phyloP scores from a whole-genome alignment of 2,888 invertebrate species.

The Aspidiotus rigidus region DNA sequence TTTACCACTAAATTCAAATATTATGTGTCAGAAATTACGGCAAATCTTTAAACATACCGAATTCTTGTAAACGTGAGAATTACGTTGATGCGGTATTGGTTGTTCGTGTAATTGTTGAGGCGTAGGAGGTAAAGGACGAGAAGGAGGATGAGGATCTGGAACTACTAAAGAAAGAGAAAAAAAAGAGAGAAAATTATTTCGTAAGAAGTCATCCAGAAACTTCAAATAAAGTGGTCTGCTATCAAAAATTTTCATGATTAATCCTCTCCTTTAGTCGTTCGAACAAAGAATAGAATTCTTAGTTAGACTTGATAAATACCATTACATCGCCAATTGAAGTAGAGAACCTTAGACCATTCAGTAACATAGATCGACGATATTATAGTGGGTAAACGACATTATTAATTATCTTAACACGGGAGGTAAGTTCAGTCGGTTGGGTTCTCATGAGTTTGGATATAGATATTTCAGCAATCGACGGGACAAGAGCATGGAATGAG shows the following conservation, averaged over 20 bases:
- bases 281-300: slow-evolving; percentile 3
- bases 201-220: slow-evolving; percentile 3
- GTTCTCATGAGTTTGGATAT: too few species aligned
- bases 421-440: too few species aligned
- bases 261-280: too few species aligned
- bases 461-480: too few species aligned
- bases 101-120: slow-evolving; percentile 49
- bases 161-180: slow-evolving; percentile 50
- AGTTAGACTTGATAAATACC: background rate
- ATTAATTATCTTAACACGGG: too few species aligned
- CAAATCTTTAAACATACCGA: slow-evolving; percentile 43
- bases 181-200: slow-evolving; percentile 5
- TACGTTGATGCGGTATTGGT: slow-evolving; percentile 54
- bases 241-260: slow-evolving; percentile 3
- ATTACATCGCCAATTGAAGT: too few species aligned
- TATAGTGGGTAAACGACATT: too few species aligned
- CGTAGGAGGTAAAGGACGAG: slow-evolving; percentile 75
- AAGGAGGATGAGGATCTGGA: slow-evolving; percentile 74
- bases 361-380: too few species aligned
- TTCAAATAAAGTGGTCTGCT: background rate
- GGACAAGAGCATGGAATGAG: too few species aligned
- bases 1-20: slow-evolving; percentile 1
- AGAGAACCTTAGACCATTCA: too few species aligned
- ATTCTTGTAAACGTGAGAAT: slow-evolving; percentile 78
- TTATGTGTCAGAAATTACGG: too few species aligned